A percentile compares a stretch with the other conserved stretches of the same genome.
Conservation (phyloP, 2,797 vertebrate genomes). For the Enteromius unitaeniatus region DNA sequence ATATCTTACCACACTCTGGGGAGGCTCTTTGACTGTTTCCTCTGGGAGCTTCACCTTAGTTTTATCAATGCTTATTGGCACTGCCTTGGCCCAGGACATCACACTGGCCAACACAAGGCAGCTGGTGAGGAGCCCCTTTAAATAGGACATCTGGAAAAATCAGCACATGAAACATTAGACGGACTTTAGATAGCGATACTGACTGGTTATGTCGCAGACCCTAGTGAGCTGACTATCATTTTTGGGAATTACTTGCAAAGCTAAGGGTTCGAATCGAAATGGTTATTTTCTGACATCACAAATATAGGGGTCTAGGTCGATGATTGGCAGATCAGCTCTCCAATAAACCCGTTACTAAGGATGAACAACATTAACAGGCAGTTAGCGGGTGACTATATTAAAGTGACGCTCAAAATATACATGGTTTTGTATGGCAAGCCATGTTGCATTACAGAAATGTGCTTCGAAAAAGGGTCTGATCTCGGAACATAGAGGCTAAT, state of each 20-base stretch:
- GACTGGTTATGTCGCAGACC: background rate
- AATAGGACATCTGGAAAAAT: slow-evolving; percentile 84
- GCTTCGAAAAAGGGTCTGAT: background rate
- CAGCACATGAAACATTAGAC: slow-evolving; percentile 1
- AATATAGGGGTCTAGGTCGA: background rate
- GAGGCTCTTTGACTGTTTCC: slow-evolving; percentile 75
- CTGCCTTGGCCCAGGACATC: slow-evolving; percentile 79
- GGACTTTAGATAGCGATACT: background rate
- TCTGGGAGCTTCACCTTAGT: slow-evolving; percentile 85
- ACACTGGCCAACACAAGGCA: slow-evolving; percentile 79
- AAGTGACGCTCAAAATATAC: background rate
- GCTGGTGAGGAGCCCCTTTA: slow-evolving; percentile 69
- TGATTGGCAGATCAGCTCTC: slow-evolving; percentile 18
- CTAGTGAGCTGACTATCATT: background rate
- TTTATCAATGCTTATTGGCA: slow-evolving; percentile 94
- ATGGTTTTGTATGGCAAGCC: background rate
- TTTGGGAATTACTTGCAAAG: background rate
- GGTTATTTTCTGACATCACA: background rate
- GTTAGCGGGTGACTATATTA: background rate
- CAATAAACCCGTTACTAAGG: slow-evolving; percentile 26
- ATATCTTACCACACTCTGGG: slow-evolving; percentile 87
- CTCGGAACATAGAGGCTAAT: slow-evolving; percentile 12
- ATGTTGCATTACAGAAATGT: background rate
- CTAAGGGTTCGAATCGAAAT: background rate
- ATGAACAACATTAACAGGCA: background rate